phyloP scores from a whole-genome alignment of 2,797 vertebrate genomes.

The Tiaroga cobitis region DNA sequence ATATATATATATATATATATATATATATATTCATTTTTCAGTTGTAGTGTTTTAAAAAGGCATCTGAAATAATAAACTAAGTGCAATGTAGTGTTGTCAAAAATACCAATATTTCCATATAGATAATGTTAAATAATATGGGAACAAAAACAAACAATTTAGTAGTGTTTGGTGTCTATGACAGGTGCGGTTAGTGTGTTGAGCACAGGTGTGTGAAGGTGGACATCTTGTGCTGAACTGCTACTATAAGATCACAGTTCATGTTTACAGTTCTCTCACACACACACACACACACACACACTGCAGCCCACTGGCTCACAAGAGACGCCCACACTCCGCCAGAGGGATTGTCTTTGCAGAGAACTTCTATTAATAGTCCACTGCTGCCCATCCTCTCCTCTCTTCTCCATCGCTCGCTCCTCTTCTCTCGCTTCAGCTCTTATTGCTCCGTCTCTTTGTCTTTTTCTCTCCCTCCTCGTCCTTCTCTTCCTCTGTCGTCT shows the following conservation, averaged over 20 bases:
- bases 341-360: constrained; percentile 48
- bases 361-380: constrained; percentile 55
- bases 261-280: constrained; percentile 6
- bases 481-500: constrained; percentile 2
- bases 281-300: constrained; percentile 31
- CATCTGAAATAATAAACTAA: too few species aligned
- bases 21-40: neutral
- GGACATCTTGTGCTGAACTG: neutral
- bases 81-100: too few species aligned
- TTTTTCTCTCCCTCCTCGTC: neutral
- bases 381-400: constrained; percentile 1
- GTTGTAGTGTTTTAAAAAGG: too few species aligned
- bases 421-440: constrained; percentile 4
- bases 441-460: neutral
- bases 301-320: constrained; percentile 37
- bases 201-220: neutral
- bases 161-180: too few species aligned
- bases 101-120: too few species aligned
- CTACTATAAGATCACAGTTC: constrained; percentile 15
- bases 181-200: neutral
- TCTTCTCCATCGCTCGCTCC: neutral
- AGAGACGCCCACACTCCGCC: constrained; percentile 43
- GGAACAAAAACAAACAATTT: too few species aligned
- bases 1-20: too few species aligned
- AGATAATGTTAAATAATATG: too few species aligned